Conservation (phyloP, 2,888 invertebrate genomes). For the Hyposoter dolosus region DNA sequence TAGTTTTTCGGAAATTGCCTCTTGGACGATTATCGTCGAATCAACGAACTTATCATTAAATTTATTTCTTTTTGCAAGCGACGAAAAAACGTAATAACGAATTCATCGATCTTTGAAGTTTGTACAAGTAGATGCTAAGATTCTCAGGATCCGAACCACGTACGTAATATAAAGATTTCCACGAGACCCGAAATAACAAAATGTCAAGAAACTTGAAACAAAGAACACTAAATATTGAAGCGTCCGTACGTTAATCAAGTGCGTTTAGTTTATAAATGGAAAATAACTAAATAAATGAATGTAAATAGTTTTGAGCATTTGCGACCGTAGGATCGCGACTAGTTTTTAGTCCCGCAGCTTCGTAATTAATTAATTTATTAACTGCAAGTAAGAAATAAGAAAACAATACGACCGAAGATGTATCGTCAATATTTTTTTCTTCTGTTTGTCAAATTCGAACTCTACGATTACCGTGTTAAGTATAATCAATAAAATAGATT, state of each 20-base stretch:
- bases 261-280: slow-evolving; percentile 48
- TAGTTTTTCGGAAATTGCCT: background rate
- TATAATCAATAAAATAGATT: slow-evolving; percentile 61
- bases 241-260: slow-evolving; percentile 32
- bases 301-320: slow-evolving; percentile 63
- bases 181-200: background rate
- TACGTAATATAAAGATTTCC: slow-evolving; percentile 48
- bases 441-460: slow-evolving; percentile 22
- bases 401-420: background rate
- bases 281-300: slow-evolving; percentile 31
- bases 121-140: slow-evolving; percentile 51
- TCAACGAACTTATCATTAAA: slow-evolving; percentile 2
- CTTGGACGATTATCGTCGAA: slow-evolving; percentile 9
- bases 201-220: slow-evolving; percentile 10
- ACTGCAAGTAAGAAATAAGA: slow-evolving; percentile 28
- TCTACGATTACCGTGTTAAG: slow-evolving; percentile 52
- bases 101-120: slow-evolving; percentile 22
- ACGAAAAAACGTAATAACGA: slow-evolving; percentile 1
- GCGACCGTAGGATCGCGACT: slow-evolving; percentile 53
- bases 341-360: slow-evolving; percentile 58
- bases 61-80: slow-evolving; percentile 1
- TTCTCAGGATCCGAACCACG: slow-evolving; percentile 64
- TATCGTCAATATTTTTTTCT: slow-evolving; percentile 14
- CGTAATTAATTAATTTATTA: slow-evolving; percentile 67
- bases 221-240: slow-evolving; percentile 31